Evolutionary conservation across 2,888 invertebrate species (phyloP), one percentile per base, ranked within the genome.

Genomic region (Lasioglossum pauxillum): DNA sequence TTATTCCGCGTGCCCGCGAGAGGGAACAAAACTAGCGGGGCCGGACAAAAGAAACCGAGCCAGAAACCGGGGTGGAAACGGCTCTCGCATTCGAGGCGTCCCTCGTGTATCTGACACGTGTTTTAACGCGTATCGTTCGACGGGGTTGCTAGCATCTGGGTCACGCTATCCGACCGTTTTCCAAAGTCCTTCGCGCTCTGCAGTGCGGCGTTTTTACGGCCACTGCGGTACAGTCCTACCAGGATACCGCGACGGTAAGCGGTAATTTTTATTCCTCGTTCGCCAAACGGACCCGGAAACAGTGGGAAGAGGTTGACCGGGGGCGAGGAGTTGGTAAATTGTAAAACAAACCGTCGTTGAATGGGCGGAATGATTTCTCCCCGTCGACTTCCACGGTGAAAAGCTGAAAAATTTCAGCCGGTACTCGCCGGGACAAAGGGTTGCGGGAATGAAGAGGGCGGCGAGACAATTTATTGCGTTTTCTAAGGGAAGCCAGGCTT

Each of bases 141-240:
- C 86, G 79, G 5, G 38, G 80, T 44, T n/a, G 19, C 49, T 7
- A 19, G 80, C 80, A 87, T 86, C 86, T 87, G 84, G 87, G 87
- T 87, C 87, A 87, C 80, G 81, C 79, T 82, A 75, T 76, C 78
- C 79, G 80, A 75, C 74, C 83, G 79, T 87, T 86, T 80, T 73
- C 86, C 75, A 78, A 81, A 80, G 80, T 81, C 86, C 80, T 80
- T 72, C 80, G 72, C 86, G 83, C 57, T 76, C 80, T 78, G 80
- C 86, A 78, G 67, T 81, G 83, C 86, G 86, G 80, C 80, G 84
- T 84, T 87, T 84, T 88, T 87, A 82, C 87, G 84, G 77, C 71
- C 82, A 84, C 79, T 86, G 87, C 84, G 84, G 80, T 74, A 81
- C 57, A 71, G 72, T 71, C 73, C 78, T 69, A 10, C 76, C 73